These are phyloP conservation scores for Microplitis manilae DNA, from an alignment of 2,888 invertebrate genomes.

Conservation along the genomic window DNA sequence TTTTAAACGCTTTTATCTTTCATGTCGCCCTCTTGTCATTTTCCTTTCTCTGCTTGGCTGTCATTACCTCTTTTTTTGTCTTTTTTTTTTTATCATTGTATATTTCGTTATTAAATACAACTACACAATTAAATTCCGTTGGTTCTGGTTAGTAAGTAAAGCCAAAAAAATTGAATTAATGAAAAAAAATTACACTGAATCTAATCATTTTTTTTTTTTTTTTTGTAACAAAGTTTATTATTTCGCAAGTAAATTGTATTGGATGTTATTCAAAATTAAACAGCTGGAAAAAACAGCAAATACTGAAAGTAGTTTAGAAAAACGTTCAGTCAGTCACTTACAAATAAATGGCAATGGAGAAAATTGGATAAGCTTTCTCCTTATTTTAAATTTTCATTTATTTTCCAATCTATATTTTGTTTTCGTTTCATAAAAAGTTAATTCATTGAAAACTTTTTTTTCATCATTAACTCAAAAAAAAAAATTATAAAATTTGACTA, in stretches of 20 bases:
- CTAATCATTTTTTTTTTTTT: neutral
- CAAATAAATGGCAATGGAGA: neutral
- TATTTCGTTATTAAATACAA: neutral
- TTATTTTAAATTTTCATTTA: neutral
- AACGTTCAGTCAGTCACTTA: neutral
- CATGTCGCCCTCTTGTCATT: conserved; percentile 2
- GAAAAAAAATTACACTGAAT: no score
- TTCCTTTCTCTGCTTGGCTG: neutral
- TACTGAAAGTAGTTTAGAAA: neutral
- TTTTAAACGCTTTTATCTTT: conserved; percentile 9
- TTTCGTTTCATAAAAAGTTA: no score
- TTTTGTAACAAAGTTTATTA: neutral
- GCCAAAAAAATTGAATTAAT: no score
- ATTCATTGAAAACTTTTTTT: no score
- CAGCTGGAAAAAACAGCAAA: neutral
- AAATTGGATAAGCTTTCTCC: neutral
- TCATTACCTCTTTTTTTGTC: neutral
- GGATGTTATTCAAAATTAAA: neutral
- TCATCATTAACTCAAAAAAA: no score
- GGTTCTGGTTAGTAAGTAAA: no score
- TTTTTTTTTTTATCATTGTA: neutral
- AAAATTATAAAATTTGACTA: no score
- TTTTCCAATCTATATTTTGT: neutral
- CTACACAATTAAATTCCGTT: neutral
- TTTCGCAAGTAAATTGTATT: no score